phyloP scores from a whole-genome alignment of 2,113 vertebrate genomes.

The Pluvialis apricaria region DNA sequence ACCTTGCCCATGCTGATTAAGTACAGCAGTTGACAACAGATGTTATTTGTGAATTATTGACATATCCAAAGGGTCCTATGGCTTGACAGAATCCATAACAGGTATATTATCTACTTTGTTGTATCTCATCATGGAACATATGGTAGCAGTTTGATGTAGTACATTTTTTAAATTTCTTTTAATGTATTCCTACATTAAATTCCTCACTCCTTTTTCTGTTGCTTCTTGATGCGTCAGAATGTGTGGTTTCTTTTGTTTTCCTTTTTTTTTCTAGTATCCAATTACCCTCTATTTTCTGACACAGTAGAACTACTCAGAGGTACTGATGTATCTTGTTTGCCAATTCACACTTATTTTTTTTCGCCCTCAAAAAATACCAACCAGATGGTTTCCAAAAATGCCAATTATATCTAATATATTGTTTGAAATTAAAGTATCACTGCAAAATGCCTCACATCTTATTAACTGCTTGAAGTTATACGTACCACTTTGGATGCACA shows the following conservation, averaged over 20 bases:
- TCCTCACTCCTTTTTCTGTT: not conserved
- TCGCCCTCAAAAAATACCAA: not conserved
- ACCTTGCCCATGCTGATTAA: not conserved
- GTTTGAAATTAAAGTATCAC: constrained; percentile 17
- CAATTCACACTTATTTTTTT: not conserved
- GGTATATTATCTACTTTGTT: constrained; percentile 2
- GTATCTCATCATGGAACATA: constrained; percentile 4
- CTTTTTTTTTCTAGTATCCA: not conserved
- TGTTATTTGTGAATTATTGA: constrained; percentile 54
- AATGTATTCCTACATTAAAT: not conserved
- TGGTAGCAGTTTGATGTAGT: not conserved
- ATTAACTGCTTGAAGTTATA: not conserved
- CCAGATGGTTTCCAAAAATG: constrained; percentile 38
- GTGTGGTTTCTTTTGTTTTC: not conserved
- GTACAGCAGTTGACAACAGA: constrained; percentile 44
- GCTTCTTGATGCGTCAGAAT: not conserved
- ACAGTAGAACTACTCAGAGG: not conserved
- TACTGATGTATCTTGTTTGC: not conserved
- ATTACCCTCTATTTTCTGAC: not conserved
- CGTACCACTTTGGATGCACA: not conserved
- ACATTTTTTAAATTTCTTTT: not conserved
- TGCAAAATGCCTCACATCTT: not conserved
- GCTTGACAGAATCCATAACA: not conserved
- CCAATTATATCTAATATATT: not conserved
- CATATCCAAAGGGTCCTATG: constrained; percentile 16